Evolutionary conservation across 2,797 vertebrate genomes (phyloP).

Genomic region (Darevskia nairensis): DNA sequence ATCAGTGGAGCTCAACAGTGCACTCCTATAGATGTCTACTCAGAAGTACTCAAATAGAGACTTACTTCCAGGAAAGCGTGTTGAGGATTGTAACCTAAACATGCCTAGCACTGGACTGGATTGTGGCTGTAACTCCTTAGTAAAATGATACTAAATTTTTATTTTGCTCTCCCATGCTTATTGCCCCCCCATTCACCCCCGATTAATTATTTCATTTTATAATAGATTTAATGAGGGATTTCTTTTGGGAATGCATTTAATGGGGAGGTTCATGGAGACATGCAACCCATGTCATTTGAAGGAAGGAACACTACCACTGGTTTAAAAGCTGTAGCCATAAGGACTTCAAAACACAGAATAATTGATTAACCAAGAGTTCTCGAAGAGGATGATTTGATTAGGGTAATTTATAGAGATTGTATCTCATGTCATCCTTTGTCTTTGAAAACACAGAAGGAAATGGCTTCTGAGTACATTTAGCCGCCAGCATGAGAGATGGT

Average conservation of each 20-base stretch:
- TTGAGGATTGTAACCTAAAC: not conserved
- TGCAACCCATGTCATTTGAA: slow-evolving; percentile 45
- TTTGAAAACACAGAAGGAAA: slow-evolving; percentile 80
- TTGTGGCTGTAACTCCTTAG: not conserved
- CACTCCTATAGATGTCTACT: too few relatives aligned
- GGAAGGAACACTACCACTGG: slow-evolving; percentile 42
- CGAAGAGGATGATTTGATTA: slow-evolving; percentile 80
- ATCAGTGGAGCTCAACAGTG: not conserved
- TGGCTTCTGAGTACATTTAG: slow-evolving; percentile 72
- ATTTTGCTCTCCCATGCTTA: slow-evolving; percentile 20
- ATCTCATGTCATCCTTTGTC: slow-evolving; percentile 85
- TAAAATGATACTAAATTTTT: not conserved
- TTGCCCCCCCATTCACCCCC: not conserved
- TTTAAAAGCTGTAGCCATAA: slow-evolving; percentile 65
- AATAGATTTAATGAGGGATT: not conserved
- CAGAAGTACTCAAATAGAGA: not conserved
- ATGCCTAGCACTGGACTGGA: not conserved
- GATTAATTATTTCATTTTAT: slow-evolving; percentile 10
- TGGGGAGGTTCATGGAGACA: slow-evolving; percentile 19
- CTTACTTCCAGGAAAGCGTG: not conserved
- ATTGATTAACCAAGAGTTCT: slow-evolving; percentile 81
- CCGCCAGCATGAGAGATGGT: slow-evolving; percentile 77
- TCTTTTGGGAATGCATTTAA: slow-evolving; percentile 18
- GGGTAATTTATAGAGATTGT: slow-evolving; percentile 82
- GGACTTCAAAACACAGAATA: slow-evolving; percentile 66